phyloP scores from a whole-genome alignment of 2,888 invertebrate species.

The Acrobasis consociella region DNA sequence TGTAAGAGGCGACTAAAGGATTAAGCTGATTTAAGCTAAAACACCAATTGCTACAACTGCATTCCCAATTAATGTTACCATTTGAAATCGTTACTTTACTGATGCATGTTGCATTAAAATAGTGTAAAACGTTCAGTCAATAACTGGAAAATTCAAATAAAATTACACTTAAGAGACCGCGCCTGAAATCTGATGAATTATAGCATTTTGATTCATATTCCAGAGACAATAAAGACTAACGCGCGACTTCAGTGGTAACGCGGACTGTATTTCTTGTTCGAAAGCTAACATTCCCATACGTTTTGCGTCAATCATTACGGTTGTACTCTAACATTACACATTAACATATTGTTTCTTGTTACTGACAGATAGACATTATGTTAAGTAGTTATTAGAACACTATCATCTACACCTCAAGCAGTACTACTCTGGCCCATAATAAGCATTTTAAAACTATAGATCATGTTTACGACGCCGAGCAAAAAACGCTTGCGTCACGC shows the following conservation, averaged over 20 bases:
- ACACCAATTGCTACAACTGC: too few species aligned
- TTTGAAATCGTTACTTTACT: too few species aligned
- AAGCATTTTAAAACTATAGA: background rate
- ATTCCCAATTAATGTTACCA: too few species aligned
- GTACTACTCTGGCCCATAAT: background rate
- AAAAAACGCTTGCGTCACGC: constrained; percentile 14
- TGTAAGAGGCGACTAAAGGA: too few species aligned
- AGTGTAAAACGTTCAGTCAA: background rate
- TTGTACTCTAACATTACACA: constrained; percentile 13
- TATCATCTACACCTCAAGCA: background rate
- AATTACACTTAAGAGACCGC: constrained; percentile 3
- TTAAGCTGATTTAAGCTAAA: too few species aligned
- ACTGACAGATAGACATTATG: background rate
- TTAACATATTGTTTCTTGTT: too few species aligned
- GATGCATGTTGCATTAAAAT: too few species aligned
- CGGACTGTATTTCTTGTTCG: constrained; percentile 1
- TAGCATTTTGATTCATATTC: too few species aligned
- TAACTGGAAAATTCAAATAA: background rate
- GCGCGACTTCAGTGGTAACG: too few species aligned
- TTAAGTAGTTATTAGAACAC: background rate
- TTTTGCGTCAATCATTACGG: background rate
- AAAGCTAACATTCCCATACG: background rate
- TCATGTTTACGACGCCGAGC: background rate
- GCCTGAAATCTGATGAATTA: too few species aligned
- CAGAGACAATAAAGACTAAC: too few species aligned